Conservation (phyloP, 2,888 invertebrate genomes). For the Gonocerus acuteangulatus region DNA sequence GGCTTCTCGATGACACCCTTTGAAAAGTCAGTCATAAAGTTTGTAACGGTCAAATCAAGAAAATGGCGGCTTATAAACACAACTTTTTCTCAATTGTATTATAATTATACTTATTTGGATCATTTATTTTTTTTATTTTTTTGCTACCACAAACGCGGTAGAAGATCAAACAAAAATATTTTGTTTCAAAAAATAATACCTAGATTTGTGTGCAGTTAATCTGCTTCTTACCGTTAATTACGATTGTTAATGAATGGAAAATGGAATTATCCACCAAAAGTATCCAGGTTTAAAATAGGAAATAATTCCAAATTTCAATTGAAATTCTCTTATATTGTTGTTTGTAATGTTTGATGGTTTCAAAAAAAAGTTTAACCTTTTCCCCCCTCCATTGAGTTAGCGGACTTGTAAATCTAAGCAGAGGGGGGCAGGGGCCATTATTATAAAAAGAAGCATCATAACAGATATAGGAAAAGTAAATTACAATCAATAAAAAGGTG, state of each 20-base stretch:
- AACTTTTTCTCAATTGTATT: no score
- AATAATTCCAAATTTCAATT: neutral
- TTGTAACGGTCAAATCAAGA: conserved; percentile 7
- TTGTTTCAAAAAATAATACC: no score
- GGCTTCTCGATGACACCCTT: neutral
- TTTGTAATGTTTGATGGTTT: no score
- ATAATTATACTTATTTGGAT: no score
- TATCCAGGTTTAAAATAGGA: neutral
- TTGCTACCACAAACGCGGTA: no score
- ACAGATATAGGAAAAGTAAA: conserved; percentile 28
- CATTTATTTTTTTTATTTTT: no score
- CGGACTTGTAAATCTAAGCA: conserved; percentile 27
- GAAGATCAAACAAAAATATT: no score
- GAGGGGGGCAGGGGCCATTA: conserved; percentile 28
- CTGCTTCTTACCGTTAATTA: neutral
- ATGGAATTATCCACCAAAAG: neutral
- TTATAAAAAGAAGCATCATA: conserved; percentile 28
- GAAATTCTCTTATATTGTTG: no score
- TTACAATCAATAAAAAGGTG: conserved; percentile 33
- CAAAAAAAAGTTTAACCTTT: neutral
- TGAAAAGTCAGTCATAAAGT: no score
- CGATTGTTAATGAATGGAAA: neutral
- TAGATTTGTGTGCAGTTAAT: no score
- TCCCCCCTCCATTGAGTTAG: conserved; percentile 16
- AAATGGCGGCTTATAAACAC: conserved; percentile 13